Evolutionary conservation across 2,888 invertebrate species (phyloP).

Genomic region (Meteorus cinctellus): DNA sequence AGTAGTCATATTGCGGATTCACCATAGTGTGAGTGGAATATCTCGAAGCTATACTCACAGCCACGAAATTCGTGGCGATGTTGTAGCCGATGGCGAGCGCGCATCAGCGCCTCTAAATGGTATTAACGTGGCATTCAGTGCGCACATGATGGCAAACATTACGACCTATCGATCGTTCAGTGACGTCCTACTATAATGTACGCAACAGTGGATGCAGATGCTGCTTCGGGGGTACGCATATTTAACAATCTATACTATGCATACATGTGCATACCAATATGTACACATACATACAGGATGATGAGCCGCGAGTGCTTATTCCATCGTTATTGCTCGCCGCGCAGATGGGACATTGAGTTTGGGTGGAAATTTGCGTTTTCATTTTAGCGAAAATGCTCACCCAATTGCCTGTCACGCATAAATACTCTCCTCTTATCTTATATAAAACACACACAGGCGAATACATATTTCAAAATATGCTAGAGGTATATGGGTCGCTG

Average conservation of each 20-base stretch:
- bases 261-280: not conserved
- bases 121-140: slow-evolving; percentile 34
- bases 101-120: slow-evolving; percentile 35
- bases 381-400: not conserved
- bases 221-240: slow-evolving; percentile 33
- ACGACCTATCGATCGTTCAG: slow-evolving; percentile 46
- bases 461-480: no score
- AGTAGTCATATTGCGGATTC: not conserved
- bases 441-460: no score
- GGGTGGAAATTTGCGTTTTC: not conserved
- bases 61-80: slow-evolving; percentile 38
- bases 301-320: slow-evolving; percentile 35
- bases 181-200: slow-evolving; percentile 37
- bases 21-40: not conserved
- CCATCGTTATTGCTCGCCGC: slow-evolving; percentile 36
- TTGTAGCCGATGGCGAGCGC: slow-evolving; percentile 27
- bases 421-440: no score
- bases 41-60: slow-evolving; percentile 24
- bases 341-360: slow-evolving; percentile 22
- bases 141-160: slow-evolving; percentile 42
- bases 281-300: not conserved
- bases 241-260: slow-evolving; percentile 40
- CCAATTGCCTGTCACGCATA: no score
- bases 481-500: no score
- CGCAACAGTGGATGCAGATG: slow-evolving; percentile 39